Percentiles rank a stretch among this genome's conserved stretches.
Evolutionary conservation across 2,888 invertebrate species (phyloP).

Genomic region (Xanthorhoe spadicearia): DNA sequence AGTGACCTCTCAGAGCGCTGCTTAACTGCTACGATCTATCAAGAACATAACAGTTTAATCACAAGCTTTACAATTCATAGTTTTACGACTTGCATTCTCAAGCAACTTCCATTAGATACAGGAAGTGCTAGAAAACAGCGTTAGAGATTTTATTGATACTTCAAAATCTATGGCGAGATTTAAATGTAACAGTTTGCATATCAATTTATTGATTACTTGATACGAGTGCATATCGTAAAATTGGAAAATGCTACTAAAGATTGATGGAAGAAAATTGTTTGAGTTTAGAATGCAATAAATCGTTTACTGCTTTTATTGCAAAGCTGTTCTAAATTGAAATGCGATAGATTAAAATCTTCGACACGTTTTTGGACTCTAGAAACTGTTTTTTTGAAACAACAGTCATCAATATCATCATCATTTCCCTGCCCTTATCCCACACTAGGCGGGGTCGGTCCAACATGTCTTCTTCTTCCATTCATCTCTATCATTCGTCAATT

Average conservation of each 20-base stretch:
- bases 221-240: constrained; percentile 8
- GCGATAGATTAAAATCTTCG: not conserved
- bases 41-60: too few species aligned
- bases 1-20: too few species aligned
- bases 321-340: not conserved
- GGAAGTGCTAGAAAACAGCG: constrained; percentile 34
- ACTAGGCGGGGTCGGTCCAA: too few species aligned
- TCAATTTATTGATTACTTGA: constrained; percentile 14
- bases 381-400: not conserved
- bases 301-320: not conserved
- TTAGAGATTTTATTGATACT: constrained; percentile 37
- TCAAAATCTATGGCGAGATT: constrained; percentile 37
- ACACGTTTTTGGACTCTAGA: not conserved
- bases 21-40: too few species aligned
- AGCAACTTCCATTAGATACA: constrained; percentile 28
- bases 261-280: not conserved
- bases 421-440: too few species aligned
- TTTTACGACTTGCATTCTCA: constrained; percentile 34
- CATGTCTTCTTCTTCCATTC: too few species aligned
- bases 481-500: too few species aligned
- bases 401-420: too few species aligned
- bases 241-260: constrained; percentile 4
- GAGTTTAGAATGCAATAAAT: not conserved
- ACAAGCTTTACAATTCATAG: not conserved
- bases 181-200: constrained; percentile 32